A percentile compares a stretch with the other conserved stretches of the same genome.
Conservation (phyloP, 35 echinoderm and acorn worm genomes). For the Stichopus chloronotus region DNA sequence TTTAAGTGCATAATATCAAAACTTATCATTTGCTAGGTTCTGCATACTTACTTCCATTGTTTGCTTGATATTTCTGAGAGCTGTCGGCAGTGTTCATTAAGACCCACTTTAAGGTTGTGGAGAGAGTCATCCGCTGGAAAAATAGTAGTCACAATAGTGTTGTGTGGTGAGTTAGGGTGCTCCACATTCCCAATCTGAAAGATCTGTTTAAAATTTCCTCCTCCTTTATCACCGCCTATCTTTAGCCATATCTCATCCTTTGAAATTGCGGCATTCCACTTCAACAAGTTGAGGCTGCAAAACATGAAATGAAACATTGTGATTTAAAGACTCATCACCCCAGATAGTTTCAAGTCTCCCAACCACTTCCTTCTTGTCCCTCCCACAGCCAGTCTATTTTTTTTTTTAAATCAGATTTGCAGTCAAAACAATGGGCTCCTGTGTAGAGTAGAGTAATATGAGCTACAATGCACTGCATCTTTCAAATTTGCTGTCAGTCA, state of each 20-base stretch:
- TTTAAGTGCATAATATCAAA: background rate
- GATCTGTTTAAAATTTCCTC: constrained; percentile 61
- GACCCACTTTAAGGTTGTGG: constrained; percentile 58
- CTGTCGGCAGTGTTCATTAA: constrained; percentile 27
- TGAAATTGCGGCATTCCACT: constrained; percentile 50
- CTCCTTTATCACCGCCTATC: constrained; percentile 76
- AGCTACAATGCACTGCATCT: too few relatives aligned
- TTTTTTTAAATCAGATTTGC: background rate
- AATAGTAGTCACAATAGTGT: constrained; percentile 58
- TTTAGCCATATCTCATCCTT: constrained; percentile 77
- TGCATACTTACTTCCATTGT: constrained; percentile 43
- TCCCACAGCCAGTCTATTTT: background rate
- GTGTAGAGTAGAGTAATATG: too few relatives aligned
- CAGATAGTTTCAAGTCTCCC: too few relatives aligned
- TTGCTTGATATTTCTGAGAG: constrained; percentile 31
- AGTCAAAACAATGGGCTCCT: too few relatives aligned
- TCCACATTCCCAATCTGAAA: constrained; percentile 73
- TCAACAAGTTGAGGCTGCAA: constrained; percentile 22
- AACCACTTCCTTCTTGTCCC: background rate
- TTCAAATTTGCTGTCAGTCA: too few relatives aligned
- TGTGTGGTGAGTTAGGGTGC: constrained; percentile 66
- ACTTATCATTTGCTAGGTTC: background rate
- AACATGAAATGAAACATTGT: background rate
- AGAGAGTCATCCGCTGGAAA: constrained; percentile 64
- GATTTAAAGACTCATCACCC: background rate